Base-by-base conservation (phyloP, 2,888 invertebrate species). In the Leptopilina drosophilae region DNA sequence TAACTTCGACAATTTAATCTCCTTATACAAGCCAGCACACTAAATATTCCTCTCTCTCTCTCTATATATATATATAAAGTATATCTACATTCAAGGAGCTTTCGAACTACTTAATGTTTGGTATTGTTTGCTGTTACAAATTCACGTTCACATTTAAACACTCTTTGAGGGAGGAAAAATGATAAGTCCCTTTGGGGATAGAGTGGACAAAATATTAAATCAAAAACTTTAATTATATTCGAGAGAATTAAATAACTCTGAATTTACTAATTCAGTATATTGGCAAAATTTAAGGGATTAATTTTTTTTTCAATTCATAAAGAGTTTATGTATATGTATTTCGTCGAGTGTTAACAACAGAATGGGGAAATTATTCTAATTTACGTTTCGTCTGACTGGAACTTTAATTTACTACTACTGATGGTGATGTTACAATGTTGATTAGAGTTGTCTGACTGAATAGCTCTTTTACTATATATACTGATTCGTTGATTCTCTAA, bases 1-100 rank as follows among this genome's bases (percentile, higher is more conserved):
- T 73, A 73, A 73, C 73, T 73, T 59, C 56, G 56, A 73, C 73
- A 73, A 73, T 73, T 73, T 73, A 59, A 73, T 73, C 73, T 73
- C n/a, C 73, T 26, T 73, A 56, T 56, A 56, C 56, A 73, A 73
- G 33, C 56, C 33, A 56, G 56, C 26, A 73, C 26, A 73, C 33
- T 73, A 9, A 40, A 49, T 12, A 56, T 56, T 8, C 20, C 20
- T 20, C 20, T 20, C 42, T 42, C 42, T 42, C 42, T 33, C 33
- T 33, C 14, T 53, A 7, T 8, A 15, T 33, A 56, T 73, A 59
- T 8, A 9, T 33, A 56, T 73, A 59, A 56, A 73, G 56, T 73
- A 33, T 33, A 59, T 49, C 56, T 56, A 56, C 56, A 56, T 26
- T 64, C 33, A 73, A 73, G 56, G 40, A 33, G 73, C 56, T 73